These are phyloP conservation scores for Pipistrellus nathusii DNA, from an alignment of 2,797 vertebrate species.

Conservation along the genomic window DNA sequence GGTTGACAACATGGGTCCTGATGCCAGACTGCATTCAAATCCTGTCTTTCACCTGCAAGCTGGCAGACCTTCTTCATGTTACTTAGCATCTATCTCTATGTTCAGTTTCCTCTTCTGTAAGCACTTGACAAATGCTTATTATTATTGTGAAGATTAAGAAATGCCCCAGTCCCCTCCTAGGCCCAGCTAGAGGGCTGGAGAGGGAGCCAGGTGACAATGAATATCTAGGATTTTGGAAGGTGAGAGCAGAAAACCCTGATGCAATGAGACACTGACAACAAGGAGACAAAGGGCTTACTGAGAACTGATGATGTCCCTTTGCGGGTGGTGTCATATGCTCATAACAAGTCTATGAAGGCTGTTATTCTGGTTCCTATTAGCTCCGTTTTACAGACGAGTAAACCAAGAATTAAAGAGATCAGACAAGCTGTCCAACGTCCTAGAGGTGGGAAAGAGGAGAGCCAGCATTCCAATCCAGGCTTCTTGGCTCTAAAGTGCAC, in stretches of 20 bases:
- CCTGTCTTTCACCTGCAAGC: background rate
- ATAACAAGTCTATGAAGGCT: background rate
- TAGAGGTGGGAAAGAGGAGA: background rate
- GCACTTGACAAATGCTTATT: background rate
- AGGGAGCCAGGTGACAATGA: background rate
- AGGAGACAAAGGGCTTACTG: background rate
- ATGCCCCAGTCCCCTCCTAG: background rate
- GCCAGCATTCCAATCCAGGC: background rate
- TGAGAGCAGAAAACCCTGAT: background rate
- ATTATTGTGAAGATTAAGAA: background rate
- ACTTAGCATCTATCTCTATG: background rate
- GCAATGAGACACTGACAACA: background rate
- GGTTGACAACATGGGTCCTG: background rate
- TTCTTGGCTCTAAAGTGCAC: background rate
- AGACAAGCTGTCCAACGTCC: background rate
- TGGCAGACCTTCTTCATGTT: background rate
- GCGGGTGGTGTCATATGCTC: no score
- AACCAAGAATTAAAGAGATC: conserved; percentile 3
- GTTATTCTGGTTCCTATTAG: background rate
- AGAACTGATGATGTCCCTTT: background rate
- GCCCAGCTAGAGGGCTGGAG: background rate
- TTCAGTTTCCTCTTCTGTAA: background rate
- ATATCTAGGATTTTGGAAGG: background rate
- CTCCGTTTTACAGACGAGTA: conserved; percentile 3
- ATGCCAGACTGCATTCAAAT: background rate